Evolutionary conservation across 2,888 invertebrate species (phyloP).

Genomic region (Ptychoptera albimana): DNA sequence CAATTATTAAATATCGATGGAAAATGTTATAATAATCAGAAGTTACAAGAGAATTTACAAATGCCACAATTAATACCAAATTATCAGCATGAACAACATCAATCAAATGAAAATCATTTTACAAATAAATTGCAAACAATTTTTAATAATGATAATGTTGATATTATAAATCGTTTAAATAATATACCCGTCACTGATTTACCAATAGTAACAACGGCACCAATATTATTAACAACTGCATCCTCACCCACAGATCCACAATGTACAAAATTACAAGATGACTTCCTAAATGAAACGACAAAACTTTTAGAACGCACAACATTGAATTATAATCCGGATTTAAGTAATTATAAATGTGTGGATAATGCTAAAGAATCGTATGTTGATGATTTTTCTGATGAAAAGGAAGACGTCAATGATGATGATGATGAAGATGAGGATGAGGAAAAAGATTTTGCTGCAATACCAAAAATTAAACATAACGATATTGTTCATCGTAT

Average conservation of each 20-base stretch:
- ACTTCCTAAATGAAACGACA: no score
- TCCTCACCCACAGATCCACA: no score
- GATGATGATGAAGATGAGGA: neutral
- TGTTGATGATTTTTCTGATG: neutral
- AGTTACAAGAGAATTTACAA: neutral
- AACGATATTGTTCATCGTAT: neutral
- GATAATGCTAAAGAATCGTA: no score
- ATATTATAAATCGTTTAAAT: no score
- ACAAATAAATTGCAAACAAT: neutral
- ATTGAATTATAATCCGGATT: no score
- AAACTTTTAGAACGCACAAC: no score
- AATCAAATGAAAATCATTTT: neutral
- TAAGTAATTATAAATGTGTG: no score
- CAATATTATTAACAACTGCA: no score
- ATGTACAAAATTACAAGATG: no score
- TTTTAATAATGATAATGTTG: neutral
- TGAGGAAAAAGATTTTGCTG: neutral
- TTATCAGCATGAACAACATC: neutral
- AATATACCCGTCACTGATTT: no score
- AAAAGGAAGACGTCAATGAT: neutral
- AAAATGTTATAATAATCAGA: neutral
- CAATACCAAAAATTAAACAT: neutral
- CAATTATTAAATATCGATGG: neutral
- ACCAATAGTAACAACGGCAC: no score
- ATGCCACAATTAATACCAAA: neutral